Evolutionary conservation across 2,888 invertebrate species (phyloP).

Genomic region (Gymnocheta viridis): DNA sequence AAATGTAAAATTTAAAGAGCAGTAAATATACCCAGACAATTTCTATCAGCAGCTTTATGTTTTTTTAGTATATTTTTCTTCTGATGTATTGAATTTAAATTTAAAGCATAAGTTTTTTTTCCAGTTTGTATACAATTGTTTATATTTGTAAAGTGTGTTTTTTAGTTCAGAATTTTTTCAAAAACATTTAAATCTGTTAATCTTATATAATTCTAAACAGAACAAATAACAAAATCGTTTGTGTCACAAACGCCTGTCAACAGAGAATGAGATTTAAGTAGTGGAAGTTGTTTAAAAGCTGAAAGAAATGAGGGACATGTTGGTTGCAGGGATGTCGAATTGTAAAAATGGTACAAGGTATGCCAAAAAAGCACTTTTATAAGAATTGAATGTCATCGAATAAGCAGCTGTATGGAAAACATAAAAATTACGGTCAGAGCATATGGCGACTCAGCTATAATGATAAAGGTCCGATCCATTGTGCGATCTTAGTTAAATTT

Average conservation of each 20-base stretch:
- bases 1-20: neutral
- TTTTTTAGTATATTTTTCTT: neutral
- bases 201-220: slow-evolving; percentile 51
- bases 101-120: slow-evolving; percentile 36
- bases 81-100: slow-evolving; percentile 27
- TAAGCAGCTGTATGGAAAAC: too few species aligned
- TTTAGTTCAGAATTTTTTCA: neutral
- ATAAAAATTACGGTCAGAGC: too few species aligned
- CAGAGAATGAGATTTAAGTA: neutral
- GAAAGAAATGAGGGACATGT: neutral
- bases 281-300: neutral
- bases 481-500: too few species aligned
- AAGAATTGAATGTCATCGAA: too few species aligned
- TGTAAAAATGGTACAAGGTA: neutral
- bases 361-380: too few species aligned
- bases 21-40: slow-evolving; percentile 36
- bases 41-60: slow-evolving; percentile 32
- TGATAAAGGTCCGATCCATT: too few species aligned
- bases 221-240: slow-evolving; percentile 22
- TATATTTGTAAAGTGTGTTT: slow-evolving; percentile 9
- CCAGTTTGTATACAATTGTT: neutral
- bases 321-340: neutral
- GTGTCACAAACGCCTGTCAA: neutral
- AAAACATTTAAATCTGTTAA: slow-evolving; percentile 60
- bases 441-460: too few species aligned